Conservation (phyloP, 2,113 vertebrate genomes). For the human (Homo sapiens) region GRCh38 chr12:106281001-106281500, state of each 20-base stretch:
- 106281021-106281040: not conserved
- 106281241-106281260: not conserved
- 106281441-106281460: not conserved
- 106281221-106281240: not conserved
- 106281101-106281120: not conserved
- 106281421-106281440: not conserved
- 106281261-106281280: not conserved
- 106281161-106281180: not conserved
- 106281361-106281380: not conserved
- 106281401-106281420: not conserved
- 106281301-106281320: not conserved
- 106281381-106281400: not conserved
- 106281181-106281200: conserved; percentile 1
- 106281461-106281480: not conserved
- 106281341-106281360: not conserved
- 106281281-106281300: not conserved
- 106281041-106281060: not conserved
- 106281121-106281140: not conserved
- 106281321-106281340: not conserved
- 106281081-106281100: not conserved
- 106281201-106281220: not conserved
- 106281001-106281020: not conserved
- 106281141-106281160: not conserved
- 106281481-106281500: not conserved
- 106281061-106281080: not conserved